phyloP scores from a whole-genome alignment of 2,113 vertebrate genomes.

The Anguilla rostrata region DNA sequence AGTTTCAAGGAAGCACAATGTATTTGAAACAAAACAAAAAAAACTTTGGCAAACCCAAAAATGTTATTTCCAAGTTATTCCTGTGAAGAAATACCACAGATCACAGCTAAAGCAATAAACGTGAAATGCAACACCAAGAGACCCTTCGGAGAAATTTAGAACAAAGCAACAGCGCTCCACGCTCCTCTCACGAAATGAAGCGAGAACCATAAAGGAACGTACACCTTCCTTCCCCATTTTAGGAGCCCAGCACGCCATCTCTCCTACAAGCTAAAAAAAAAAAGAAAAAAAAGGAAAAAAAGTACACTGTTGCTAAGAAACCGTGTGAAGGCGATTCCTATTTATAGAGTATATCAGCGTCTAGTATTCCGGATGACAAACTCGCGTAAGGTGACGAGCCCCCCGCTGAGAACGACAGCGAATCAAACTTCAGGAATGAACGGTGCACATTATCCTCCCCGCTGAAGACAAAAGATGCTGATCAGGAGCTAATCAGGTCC shows the following conservation, averaged over 20 bases:
- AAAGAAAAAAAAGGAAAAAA: background rate
- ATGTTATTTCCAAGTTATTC: background rate
- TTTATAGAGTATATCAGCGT: conserved; percentile 22
- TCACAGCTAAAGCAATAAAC: too few species aligned
- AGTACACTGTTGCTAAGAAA: conserved; percentile 24
- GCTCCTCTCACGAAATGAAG: background rate
- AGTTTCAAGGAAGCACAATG: too few species aligned
- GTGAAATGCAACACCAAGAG: background rate
- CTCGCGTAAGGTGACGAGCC: background rate
- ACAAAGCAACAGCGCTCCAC: background rate
- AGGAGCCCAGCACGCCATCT: background rate
- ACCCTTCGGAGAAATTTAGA: background rate
- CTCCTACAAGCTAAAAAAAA: conserved; percentile 11
- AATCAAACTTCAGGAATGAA: background rate
- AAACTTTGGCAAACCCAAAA: background rate
- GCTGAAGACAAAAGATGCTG: background rate
- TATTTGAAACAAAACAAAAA: background rate
- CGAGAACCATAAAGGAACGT: background rate
- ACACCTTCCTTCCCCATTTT: background rate
- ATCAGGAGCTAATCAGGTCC: background rate
- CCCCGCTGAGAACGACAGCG: background rate
- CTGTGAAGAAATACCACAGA: background rate
- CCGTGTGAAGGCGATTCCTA: conserved; percentile 9
- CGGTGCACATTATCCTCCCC: background rate
- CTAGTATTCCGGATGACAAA: conserved; percentile 19